phyloP scores from a whole-genome alignment of 2,113 vertebrate species.

The Grantiella picta region DNA sequence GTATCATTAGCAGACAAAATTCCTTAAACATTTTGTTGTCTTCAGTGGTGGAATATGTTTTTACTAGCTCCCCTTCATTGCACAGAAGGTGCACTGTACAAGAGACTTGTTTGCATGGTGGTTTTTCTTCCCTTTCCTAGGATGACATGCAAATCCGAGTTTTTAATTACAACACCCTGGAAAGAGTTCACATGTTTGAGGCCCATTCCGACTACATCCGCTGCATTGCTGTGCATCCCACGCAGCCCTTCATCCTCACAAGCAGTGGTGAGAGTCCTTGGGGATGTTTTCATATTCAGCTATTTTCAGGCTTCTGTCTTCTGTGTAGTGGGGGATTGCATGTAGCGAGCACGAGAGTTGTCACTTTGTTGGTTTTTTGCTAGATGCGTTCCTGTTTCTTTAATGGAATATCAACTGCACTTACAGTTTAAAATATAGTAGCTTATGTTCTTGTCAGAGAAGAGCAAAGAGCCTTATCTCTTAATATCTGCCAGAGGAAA shows the following conservation, averaged over 20 bases:
- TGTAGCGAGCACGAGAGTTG: background rate
- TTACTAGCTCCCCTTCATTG: background rate
- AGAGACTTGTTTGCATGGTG: background rate
- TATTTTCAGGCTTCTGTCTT: background rate
- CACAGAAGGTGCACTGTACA: background rate
- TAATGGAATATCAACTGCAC: background rate
- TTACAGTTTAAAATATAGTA: background rate
- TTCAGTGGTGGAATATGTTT: background rate
- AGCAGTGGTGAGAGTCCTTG: constrained; percentile 86
- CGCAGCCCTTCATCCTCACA: constrained; percentile 97
- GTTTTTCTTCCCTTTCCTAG: constrained; percentile 60
- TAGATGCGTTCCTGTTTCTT: background rate
- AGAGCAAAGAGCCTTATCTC: background rate
- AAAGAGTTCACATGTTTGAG: constrained; percentile 98
- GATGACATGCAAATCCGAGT: constrained; percentile 99
- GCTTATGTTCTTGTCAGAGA: background rate
- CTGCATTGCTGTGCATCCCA: constrained; percentile 96
- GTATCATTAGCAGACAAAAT: background rate
- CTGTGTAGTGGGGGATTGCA: background rate
- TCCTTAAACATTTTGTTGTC: background rate
- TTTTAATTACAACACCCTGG: constrained; percentile 98
- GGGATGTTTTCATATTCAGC: background rate
- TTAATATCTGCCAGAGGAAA: background rate
- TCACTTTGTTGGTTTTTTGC: background rate
- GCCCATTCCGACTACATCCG: constrained; percentile 98